Conservation (phyloP, 2,797 vertebrate genomes). For the Cynopterus sphinx region DNA sequence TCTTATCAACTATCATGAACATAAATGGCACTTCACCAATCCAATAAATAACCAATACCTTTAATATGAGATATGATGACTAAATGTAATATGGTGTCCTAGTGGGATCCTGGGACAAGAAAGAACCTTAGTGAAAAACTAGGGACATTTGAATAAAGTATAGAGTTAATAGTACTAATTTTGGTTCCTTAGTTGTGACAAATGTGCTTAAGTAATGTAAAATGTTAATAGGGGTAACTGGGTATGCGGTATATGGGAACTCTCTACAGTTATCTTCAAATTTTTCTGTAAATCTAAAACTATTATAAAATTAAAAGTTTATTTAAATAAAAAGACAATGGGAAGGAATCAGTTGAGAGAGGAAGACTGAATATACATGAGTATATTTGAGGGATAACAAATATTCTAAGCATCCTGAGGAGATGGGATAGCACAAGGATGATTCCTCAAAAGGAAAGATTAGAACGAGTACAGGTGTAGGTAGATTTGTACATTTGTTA, state of each 20-base stretch:
- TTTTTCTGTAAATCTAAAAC: slow-evolving; percentile 36
- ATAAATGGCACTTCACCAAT: background rate
- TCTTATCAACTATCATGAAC: background rate
- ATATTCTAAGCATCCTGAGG: background rate
- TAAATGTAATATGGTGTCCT: background rate
- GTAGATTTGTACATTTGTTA: background rate
- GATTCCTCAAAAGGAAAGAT: background rate
- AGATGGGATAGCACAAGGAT: background rate
- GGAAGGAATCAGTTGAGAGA: background rate
- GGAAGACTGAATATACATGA: background rate
- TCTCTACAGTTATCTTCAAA: background rate
- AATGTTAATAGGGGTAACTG: background rate
- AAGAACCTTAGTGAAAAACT: background rate
- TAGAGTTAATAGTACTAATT: background rate
- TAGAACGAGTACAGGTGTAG: background rate
- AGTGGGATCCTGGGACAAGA: background rate
- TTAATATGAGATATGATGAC: slow-evolving; percentile 1
- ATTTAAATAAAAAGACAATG: slow-evolving; percentile 10
- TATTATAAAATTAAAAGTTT: slow-evolving; percentile 9
- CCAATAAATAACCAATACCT: background rate
- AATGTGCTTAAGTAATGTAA: background rate
- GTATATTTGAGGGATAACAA: background rate
- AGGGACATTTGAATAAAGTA: background rate
- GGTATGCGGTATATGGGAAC: background rate
- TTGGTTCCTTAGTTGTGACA: background rate